Base-by-base conservation (phyloP, 2,888 invertebrate species). In the Brachyopa scutellaris region DNA sequence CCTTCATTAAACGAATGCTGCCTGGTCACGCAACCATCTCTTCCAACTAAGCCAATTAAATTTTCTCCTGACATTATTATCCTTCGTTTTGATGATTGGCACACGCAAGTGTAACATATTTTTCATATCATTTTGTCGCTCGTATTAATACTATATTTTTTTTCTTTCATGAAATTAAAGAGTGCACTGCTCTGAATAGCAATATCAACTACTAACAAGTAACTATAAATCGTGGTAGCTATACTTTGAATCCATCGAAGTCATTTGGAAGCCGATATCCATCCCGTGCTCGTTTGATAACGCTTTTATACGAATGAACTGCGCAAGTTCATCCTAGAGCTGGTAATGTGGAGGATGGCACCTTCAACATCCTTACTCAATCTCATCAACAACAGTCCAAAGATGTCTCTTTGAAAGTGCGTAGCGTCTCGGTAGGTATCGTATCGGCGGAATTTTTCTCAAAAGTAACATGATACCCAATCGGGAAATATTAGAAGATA, bases 361-460 rank as follows among this genome's bases (percentile, higher is more conserved):
- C 76, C 62, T 53, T 15, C 17, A 47, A 45, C 61, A 61, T 62
- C 61, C 38, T 62, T 26, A 40, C 36, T 2, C 36, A 69, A 47
- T 61, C 47, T 77, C 53, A 38, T 69, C 38, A 47, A 77, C 47
- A 53, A 53, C 76, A 77, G 69, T 77, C 61, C 17, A 17, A 61
- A 61, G 51, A 62, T 45, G 51, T 77, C 29, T 47, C 38, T 61
- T 59, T 40, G 13, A 47, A 42, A 42, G 36, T 38, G 29, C 19
- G 45, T 45, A 45, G 11, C 40, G n/a, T n/a, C n/a, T 49, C 29
- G 19, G 55, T 11, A 2, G 26, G n/a, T n/a, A n/a, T n/a, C n/a
- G 36, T 23, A 8, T 49, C 38, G 13, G 38, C 11, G 21, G 29
- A 4, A 5, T 36, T 36, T 11, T 55, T 55, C 21, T 11, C 19